Conservation (phyloP, 2,888 invertebrate genomes). For the Tiphia femorata region DNA sequence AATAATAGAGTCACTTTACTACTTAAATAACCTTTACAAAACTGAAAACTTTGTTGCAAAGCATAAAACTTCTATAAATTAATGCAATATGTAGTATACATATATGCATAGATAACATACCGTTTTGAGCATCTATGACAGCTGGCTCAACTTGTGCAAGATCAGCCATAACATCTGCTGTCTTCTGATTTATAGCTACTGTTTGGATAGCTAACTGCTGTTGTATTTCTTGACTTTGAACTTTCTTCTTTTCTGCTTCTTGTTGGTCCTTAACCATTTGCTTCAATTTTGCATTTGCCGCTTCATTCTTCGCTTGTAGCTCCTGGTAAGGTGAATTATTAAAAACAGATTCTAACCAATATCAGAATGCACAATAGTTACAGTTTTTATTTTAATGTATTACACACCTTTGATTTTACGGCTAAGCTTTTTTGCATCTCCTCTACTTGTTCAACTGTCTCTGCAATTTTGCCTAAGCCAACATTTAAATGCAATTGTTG, state of each 20-base stretch:
- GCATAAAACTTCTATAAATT: no score
- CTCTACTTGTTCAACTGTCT: slow-evolving; percentile 99
- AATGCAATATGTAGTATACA: no score
- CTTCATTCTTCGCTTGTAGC: slow-evolving; percentile 96
- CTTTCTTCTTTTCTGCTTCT: slow-evolving; percentile 99
- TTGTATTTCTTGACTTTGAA: slow-evolving; percentile 97
- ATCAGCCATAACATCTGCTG: slow-evolving; percentile 95
- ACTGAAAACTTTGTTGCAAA: no score
- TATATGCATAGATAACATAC: slow-evolving; percentile 71
- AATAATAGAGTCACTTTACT: no score
- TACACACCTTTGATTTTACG: slow-evolving; percentile 86
- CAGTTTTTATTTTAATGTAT: neutral
- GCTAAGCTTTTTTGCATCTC: slow-evolving; percentile 99
- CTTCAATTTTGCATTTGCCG: slow-evolving; percentile 98
- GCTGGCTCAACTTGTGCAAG: slow-evolving; percentile 98
- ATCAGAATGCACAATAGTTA: neutral
- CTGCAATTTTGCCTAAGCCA: slow-evolving; percentile 97
- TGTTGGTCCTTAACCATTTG: slow-evolving; percentile 99
- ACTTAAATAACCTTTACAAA: no score
- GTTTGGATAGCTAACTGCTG: slow-evolving; percentile 87
- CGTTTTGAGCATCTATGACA: slow-evolving; percentile 98
- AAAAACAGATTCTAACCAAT: neutral
- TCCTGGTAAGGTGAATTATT: slow-evolving; percentile 70
- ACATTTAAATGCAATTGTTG: slow-evolving; percentile 99
- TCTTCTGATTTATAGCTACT: slow-evolving; percentile 92